Evolutionary conservation across 1,140 invertebrate genomes (phyloP), one percentile per base, ranked within the genome.

Genomic region (Medauroidea extradentata): DNA sequence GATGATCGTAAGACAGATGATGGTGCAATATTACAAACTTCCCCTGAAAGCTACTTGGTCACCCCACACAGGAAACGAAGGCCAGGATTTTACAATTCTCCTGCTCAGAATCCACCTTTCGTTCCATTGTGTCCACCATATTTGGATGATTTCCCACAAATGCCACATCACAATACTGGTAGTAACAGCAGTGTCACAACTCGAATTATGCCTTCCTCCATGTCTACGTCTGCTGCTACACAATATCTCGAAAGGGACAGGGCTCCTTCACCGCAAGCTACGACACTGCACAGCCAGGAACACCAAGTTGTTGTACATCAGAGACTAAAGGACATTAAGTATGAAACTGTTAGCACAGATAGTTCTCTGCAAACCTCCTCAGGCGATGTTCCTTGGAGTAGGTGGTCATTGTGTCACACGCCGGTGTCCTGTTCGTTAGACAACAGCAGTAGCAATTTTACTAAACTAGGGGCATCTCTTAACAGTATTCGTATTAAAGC

Each of bases 41-140:
- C 34, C 8, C 75, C 77, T 19, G 78, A 80, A 59, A 78, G 77
- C 61, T 91, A 91, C 67, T 88, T 91, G 24, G 90, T 92, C 5
- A 91, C 88, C 38, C 90, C 90, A 0, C 89, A 91, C 74, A 73
- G 90, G 62, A 91, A 92, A 74, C 78, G 89, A 72, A 77, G 89
- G 67, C 89, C 89, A 1, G 89, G 90, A 23, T 92, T 92, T 69
- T 88, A 91, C 65, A 91, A 91, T 67, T 85, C 89, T 7, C 89
- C 89, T 8, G 85, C 88, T 46, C 89, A 91, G 68, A 91, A 91
- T 75, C 86, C 88, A 49, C 88, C 89, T 13, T 92, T 92, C 67
- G 88, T 90, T 42, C 87, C 89, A 23, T 90, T 89, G 53, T 81
- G 82, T 38, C 85, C 85, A 18, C 85, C 82, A 61, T 84, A 87